phyloP scores from a whole-genome alignment of 2,113 vertebrate genomes.

The Myotis yumanensis region DNA sequence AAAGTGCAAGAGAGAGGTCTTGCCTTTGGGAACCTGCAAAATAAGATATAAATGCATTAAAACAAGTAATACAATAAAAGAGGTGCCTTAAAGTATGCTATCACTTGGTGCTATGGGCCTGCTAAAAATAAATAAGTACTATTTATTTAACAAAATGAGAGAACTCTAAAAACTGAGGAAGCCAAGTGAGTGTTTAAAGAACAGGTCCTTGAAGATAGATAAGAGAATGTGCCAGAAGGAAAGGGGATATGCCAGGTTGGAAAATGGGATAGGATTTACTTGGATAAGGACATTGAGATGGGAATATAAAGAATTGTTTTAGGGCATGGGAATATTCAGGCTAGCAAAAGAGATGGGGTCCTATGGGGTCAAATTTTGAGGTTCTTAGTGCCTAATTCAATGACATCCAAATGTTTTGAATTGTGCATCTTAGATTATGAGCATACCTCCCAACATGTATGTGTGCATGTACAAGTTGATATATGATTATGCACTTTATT shows the following conservation, averaged over 20 bases:
- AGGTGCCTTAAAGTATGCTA: neutral
- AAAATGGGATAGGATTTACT: neutral
- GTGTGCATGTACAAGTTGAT: neutral
- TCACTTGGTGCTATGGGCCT: neutral
- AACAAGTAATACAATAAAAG: constrained; percentile 12
- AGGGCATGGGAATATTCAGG: neutral
- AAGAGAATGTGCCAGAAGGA: neutral
- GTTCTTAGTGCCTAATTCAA: neutral
- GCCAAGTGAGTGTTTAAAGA: neutral
- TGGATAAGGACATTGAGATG: neutral
- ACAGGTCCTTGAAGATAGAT: neutral
- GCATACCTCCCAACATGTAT: neutral
- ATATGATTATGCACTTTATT: neutral
- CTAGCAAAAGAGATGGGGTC: neutral
- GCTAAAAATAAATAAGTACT: neutral
- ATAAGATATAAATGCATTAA: neutral
- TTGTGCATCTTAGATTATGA: neutral
- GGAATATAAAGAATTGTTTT: neutral
- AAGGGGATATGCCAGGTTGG: neutral
- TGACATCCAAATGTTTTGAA: neutral
- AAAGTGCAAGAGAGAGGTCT: neutral
- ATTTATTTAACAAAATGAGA: constrained; percentile 15
- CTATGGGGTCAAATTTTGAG: neutral
- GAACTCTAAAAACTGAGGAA: neutral
- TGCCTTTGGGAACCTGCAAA: constrained; percentile 33